These are phyloP conservation scores for Microctonus brassicae DNA, from an alignment of 2,888 invertebrate species.

Conservation along the genomic window DNA sequence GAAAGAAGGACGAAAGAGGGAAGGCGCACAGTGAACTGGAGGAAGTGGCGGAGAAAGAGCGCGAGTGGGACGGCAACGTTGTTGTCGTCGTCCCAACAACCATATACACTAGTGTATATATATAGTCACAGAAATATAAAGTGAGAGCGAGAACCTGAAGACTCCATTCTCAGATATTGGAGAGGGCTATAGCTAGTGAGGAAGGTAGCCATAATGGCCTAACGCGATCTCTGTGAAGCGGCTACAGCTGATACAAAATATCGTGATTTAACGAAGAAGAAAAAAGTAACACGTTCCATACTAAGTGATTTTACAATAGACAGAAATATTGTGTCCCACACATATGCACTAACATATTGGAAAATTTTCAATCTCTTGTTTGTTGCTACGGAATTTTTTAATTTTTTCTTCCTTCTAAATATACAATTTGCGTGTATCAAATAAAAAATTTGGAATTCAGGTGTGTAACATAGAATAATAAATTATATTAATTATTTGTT, in stretches of 20 bases:
- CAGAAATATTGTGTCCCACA: background rate
- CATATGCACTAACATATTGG: background rate
- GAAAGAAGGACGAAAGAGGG: slow-evolving; percentile 33
- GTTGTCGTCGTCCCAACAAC: background rate
- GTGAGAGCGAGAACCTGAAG: slow-evolving; percentile 30
- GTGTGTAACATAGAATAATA: background rate
- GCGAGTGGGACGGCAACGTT: slow-evolving; percentile 25
- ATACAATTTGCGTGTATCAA: background rate
- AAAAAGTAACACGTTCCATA: no score
- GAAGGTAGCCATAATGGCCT: slow-evolving; percentile 63
- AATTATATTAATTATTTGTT: background rate
- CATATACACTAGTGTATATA: background rate
- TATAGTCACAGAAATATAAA: slow-evolving; percentile 29
- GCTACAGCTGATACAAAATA: slow-evolving; percentile 64
- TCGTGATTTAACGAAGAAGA: slow-evolving; percentile 1
- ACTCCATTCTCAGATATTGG: slow-evolving; percentile 26
- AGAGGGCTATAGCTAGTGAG: slow-evolving; percentile 41
- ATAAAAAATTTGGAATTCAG: background rate
- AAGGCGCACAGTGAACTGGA: slow-evolving; percentile 40
- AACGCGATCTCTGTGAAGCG: slow-evolving; percentile 58
- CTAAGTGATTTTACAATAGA: slow-evolving; percentile 43
- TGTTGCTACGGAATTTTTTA: slow-evolving; percentile 4
- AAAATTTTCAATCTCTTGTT: background rate
- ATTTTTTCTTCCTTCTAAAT: background rate
- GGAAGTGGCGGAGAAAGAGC: slow-evolving; percentile 21